phyloP scores from a whole-genome alignment of 1,140 invertebrate species.

The Macrobrachium nipponense region DNA sequence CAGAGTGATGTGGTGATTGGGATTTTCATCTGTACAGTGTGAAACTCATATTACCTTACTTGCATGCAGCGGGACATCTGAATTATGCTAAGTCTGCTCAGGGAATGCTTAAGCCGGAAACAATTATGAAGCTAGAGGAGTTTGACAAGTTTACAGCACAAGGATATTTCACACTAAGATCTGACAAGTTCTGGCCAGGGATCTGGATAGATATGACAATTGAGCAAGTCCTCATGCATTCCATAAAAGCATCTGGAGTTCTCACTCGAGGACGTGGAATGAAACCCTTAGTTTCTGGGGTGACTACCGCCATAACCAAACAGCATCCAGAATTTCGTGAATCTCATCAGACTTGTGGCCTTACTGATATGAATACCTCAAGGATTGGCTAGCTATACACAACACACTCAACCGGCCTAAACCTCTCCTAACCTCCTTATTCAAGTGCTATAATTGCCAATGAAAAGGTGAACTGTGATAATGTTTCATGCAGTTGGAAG shows the following conservation, averaged over 20 bases:
- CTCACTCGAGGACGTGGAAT: constrained; percentile 64
- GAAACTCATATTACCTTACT: constrained; percentile 53
- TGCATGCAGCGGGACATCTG: constrained; percentile 68
- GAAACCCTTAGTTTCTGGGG: not conserved
- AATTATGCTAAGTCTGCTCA: constrained; percentile 69
- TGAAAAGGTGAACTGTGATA: constrained; percentile 31
- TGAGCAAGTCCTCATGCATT: constrained; percentile 63
- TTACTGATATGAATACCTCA: constrained; percentile 22
- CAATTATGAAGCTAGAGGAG: constrained; percentile 66
- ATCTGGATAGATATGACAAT: constrained; percentile 69
- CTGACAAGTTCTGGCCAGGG: constrained; percentile 69
- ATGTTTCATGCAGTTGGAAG: constrained; percentile 5
- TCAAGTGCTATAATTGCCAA: not conserved
- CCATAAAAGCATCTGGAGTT: constrained; percentile 68
- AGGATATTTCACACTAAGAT: constrained; percentile 67
- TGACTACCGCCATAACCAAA: not conserved
- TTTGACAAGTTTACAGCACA: constrained; percentile 67
- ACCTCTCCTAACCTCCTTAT: constrained; percentile 12
- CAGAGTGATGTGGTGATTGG: constrained; percentile 2
- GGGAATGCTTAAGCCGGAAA: constrained; percentile 67
- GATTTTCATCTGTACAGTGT: constrained; percentile 25
- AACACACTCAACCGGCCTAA: constrained; percentile 13
- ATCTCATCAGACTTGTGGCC: constrained; percentile 15
- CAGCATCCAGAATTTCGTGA: not conserved
- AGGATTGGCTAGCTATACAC: constrained; percentile 16